These are phyloP conservation scores for Linepithema humile DNA, from an alignment of 1,140 invertebrate genomes.

Conservation along the genomic window DNA sequence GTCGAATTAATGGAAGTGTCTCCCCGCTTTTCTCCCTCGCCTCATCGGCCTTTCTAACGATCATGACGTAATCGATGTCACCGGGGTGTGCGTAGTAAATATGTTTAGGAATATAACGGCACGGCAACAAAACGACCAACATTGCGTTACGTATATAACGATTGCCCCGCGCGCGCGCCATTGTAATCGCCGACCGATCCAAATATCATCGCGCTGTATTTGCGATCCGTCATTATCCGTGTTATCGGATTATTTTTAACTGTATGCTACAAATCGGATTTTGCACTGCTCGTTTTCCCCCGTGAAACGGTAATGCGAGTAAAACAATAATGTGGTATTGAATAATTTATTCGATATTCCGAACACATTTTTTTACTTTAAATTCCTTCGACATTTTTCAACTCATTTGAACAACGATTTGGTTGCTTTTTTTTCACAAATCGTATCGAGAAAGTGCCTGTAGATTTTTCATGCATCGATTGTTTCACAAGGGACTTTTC, in stretches of 20 bases:
- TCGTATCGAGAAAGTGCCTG: not conserved
- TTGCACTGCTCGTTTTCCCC: not conserved
- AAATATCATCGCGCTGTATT: not conserved
- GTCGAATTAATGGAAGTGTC: constrained; percentile 48
- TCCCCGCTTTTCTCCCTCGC: not conserved
- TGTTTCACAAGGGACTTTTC: constrained; percentile 46
- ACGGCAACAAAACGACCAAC: constrained; percentile 6
- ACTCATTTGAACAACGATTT: constrained; percentile 9
- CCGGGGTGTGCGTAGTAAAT: constrained; percentile 23
- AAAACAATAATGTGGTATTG: constrained; percentile 11
- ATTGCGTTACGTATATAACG: constrained; percentile 28
- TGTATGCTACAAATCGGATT: not conserved
- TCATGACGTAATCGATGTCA: constrained; percentile 35
- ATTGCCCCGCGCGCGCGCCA: not conserved
- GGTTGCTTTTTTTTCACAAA: constrained; percentile 35
- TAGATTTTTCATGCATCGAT: constrained; percentile 42
- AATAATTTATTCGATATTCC: not conserved
- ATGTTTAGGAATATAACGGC: constrained; percentile 36
- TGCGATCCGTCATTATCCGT: constrained; percentile 39
- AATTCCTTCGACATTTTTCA: not conserved
- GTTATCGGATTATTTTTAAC: constrained; percentile 50
- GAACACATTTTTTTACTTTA: not conserved
- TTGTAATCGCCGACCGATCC: constrained; percentile 24
- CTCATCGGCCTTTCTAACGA: not conserved
- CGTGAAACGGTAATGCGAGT: not conserved